Evolutionary conservation across 2,797 vertebrate genomes (phyloP).

Genomic region (Amazona ochrocephala): DNA sequence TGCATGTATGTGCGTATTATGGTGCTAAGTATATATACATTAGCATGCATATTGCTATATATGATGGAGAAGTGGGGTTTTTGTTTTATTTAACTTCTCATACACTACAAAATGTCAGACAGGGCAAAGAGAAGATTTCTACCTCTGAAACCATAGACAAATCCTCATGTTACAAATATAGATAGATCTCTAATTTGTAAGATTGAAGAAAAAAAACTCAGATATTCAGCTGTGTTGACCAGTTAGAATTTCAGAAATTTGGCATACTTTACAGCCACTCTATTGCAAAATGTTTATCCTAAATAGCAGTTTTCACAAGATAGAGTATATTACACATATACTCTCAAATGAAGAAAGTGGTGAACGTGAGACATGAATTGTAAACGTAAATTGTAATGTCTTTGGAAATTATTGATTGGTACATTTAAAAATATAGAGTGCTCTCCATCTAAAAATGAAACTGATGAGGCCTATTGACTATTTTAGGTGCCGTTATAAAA

Average conservation of each 20-base stretch:
- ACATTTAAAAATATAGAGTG: not conserved
- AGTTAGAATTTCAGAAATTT: not conserved
- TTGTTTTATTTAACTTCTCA: not conserved
- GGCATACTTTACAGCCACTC: not conserved
- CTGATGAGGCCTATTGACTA: not conserved
- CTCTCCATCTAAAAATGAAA: not conserved
- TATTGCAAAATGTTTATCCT: not conserved
- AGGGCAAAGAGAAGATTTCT: not conserved
- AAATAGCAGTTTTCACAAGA: not conserved
- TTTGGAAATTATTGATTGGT: not conserved
- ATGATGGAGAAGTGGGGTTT: not conserved
- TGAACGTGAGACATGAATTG: not conserved
- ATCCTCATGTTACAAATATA: not conserved
- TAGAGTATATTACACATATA: rapidly evolving
- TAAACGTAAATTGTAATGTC: not conserved
- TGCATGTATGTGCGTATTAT: rapidly evolving
- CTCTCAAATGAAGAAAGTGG: not conserved
- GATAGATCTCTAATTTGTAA: not conserved
- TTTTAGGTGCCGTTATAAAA: not conserved
- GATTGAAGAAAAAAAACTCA: not conserved
- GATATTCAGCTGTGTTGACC: not conserved
- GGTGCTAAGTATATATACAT: not conserved
- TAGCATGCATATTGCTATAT: not conserved
- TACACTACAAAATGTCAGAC: not conserved
- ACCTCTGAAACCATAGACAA: not conserved